Evolutionary conservation across 1,140 invertebrate genomes (phyloP).

Genomic region (Rhyacophila brunnea): DNA sequence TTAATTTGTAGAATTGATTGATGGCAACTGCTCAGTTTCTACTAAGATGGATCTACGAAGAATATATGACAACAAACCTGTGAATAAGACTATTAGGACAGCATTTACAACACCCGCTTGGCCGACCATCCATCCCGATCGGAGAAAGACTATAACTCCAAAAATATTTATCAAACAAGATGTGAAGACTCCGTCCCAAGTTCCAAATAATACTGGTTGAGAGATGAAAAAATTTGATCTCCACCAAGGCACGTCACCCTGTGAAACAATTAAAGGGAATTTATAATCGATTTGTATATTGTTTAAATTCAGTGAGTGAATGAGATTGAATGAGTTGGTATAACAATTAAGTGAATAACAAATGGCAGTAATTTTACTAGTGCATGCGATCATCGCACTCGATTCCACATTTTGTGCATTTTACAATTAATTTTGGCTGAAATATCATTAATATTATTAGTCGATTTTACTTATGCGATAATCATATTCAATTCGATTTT

Average conservation of each 20-base stretch:
- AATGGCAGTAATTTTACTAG: neutral
- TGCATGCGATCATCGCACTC: no score
- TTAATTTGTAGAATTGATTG: no score
- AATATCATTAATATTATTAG: no score
- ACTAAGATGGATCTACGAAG: no score
- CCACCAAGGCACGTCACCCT: constrained; percentile 85
- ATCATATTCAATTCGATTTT: no score
- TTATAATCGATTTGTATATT: no score
- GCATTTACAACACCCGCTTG: constrained; percentile 90
- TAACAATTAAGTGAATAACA: neutral
- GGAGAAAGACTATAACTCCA: constrained; percentile 93
- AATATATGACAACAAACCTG: constrained; percentile 56
- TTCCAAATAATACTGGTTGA: constrained; percentile 92
- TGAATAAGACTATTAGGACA: constrained; percentile 83
- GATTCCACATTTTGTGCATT: no score
- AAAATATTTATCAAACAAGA: constrained; percentile 94
- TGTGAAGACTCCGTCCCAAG: constrained; percentile 97
- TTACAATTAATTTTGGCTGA: no score
- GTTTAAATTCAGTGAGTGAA: no score
- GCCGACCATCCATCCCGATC: constrained; percentile 96
- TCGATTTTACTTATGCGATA: no score
- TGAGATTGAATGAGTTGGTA: no score
- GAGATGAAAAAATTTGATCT: constrained; percentile 92
- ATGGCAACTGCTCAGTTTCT: no score
- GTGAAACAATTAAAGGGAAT: constrained; percentile 39